Conservation (phyloP, 2,797 vertebrate species). For the Alcedo atthis region DNA sequence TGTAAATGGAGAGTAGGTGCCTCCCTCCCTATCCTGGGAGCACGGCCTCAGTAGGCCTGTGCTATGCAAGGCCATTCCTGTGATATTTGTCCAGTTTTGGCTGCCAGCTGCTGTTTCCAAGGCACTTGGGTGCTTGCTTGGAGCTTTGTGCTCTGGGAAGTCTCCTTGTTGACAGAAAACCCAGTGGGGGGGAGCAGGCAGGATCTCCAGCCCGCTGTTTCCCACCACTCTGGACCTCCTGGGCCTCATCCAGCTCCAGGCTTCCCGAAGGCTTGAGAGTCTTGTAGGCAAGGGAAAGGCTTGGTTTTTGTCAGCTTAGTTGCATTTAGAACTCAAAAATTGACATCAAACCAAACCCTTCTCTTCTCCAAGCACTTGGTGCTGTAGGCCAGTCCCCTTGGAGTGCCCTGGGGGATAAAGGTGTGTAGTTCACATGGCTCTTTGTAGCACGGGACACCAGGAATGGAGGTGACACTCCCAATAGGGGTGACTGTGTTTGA, state of each 20-base stretch:
- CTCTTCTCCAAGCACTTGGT: background rate
- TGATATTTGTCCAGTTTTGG: background rate
- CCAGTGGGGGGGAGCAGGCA: background rate
- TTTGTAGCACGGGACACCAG: background rate
- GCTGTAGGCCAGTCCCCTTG: background rate
- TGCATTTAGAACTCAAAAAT: background rate
- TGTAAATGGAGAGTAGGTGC: background rate
- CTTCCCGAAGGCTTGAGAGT: background rate
- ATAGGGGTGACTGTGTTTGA: background rate
- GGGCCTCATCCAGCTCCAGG: background rate
- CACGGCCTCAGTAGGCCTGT: background rate
- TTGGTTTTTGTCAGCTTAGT: background rate
- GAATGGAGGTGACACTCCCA: no score
- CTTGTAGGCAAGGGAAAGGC: background rate
- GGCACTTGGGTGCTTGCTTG: background rate
- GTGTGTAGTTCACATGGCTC: background rate
- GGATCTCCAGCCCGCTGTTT: background rate
- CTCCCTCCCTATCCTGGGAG: background rate
- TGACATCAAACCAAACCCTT: fast-evolving
- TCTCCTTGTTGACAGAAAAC: background rate
- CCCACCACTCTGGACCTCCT: fast-evolving
- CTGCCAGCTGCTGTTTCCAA: background rate
- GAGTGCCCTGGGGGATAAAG: background rate
- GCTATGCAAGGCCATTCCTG: background rate
- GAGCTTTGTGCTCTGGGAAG: background rate